These are phyloP conservation scores for Diplolepis rosae DNA, from an alignment of 2,888 invertebrate genomes.

Conservation along the genomic window DNA sequence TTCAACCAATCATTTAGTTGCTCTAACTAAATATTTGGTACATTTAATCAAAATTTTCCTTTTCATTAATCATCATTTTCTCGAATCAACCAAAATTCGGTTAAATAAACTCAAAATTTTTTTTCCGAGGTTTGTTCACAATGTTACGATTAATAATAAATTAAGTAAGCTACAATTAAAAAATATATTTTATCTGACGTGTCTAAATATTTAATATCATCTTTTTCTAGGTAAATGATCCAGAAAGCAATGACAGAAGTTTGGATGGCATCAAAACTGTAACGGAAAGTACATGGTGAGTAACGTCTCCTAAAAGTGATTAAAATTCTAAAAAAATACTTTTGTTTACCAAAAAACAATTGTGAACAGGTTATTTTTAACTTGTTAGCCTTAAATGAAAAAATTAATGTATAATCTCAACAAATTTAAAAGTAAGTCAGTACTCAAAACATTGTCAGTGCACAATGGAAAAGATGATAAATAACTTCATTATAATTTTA, in stretches of 20 bases:
- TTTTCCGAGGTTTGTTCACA: not conserved
- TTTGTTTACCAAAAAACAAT: no score
- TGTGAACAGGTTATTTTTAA: no score
- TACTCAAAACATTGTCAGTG: not conserved
- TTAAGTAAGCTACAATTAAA: not conserved
- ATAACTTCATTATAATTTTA: not conserved
- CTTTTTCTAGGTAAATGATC: slow-evolving; percentile 66
- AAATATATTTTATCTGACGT: not conserved
- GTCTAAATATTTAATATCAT: slow-evolving; percentile 26
- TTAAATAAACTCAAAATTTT: no score
- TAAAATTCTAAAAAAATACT: slow-evolving; percentile 2
- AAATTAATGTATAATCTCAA: not conserved
- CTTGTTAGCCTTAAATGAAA: no score
- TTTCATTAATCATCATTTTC: no score
- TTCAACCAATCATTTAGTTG: no score
- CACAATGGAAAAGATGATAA: not conserved
- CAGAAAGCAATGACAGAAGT: slow-evolving; percentile 61
- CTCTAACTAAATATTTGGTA: no score
- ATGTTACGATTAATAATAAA: not conserved
- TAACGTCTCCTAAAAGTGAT: not conserved
- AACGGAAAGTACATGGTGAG: slow-evolving; percentile 43
- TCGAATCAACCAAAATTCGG: no score
- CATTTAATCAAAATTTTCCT: no score
- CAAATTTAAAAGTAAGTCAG: not conserved
- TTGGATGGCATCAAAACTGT: slow-evolving; percentile 38